phyloP scores from a whole-genome alignment of 1,140 invertebrate species.

The Drosophila suzukii region DNA sequence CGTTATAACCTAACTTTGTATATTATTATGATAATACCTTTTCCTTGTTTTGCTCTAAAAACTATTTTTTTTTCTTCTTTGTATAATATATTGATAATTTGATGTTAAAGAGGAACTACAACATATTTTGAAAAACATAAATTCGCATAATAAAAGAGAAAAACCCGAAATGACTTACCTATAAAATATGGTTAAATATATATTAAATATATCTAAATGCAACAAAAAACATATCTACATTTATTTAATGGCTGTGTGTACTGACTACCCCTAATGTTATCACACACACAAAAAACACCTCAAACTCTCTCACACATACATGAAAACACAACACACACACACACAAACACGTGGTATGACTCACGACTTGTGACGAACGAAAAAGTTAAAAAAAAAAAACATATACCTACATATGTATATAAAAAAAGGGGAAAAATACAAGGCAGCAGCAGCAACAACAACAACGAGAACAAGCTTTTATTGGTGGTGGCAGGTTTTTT shows the following conservation, averaged over 20 bases:
- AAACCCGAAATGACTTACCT: slow-evolving; percentile 32
- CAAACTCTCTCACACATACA: slow-evolving; percentile 14
- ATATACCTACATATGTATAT: neutral
- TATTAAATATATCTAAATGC: slow-evolving; percentile 42
- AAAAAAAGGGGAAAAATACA: neutral
- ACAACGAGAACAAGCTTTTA: slow-evolving; percentile 43
- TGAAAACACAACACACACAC: slow-evolving; percentile 17
- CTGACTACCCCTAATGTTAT: slow-evolving; percentile 68
- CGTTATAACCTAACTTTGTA: slow-evolving; percentile 14
- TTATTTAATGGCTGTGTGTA: slow-evolving; percentile 74
- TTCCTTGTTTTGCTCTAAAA: slow-evolving; percentile 8
- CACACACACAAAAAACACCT: slow-evolving; percentile 11
- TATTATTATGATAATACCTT: slow-evolving; percentile 9
- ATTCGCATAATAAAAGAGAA: slow-evolving; percentile 47
- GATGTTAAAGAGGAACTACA: slow-evolving; percentile 60
- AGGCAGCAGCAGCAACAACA: slow-evolving; percentile 24
- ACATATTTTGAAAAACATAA: slow-evolving; percentile 84
- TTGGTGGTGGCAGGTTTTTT: slow-evolving; percentile 51
- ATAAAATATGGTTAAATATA: slow-evolving; percentile 45
- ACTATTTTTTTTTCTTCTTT: slow-evolving; percentile 32
- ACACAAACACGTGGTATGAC: slow-evolving; percentile 32
- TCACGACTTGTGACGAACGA: slow-evolving; percentile 25
- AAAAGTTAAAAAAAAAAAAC: slow-evolving; percentile 11
- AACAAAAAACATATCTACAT: slow-evolving; percentile 46
- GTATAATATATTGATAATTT: slow-evolving; percentile 27